These are phyloP conservation scores for Holothuria leucospilota DNA, from an alignment of 53 echinoderm and acorn worm genomes.

Conservation along the genomic window DNA sequence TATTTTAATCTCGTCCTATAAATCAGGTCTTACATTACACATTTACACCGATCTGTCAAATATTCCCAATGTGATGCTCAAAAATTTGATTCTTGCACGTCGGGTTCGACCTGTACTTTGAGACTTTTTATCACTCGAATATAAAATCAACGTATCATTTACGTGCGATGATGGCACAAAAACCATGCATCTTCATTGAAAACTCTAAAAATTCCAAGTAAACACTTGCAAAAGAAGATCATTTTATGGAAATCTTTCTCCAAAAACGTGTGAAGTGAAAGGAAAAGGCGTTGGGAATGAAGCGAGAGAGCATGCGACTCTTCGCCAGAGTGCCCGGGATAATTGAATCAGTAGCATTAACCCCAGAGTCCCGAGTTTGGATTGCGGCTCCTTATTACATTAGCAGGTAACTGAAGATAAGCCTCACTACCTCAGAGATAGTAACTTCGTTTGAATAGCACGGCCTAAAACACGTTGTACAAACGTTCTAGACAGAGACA, in stretches of 20 bases:
- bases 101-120: slow-evolving; percentile 11
- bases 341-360: slow-evolving; percentile 47
- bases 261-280: slow-evolving; percentile 42
- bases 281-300: background rate
- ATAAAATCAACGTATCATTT: slow-evolving; percentile 24
- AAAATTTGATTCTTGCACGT: background rate
- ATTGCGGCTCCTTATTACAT: slow-evolving; percentile 45
- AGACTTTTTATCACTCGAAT: background rate
- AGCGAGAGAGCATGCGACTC: slow-evolving; percentile 14
- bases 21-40: too few species aligned
- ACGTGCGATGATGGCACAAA: slow-evolving; percentile 8
- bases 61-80: too few species aligned
- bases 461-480: background rate
- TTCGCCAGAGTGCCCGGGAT: slow-evolving; percentile 18
- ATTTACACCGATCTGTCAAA: too few species aligned
- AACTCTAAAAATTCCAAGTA: background rate
- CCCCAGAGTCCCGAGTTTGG: slow-evolving; percentile 31
- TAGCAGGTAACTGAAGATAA: slow-evolving; percentile 35
- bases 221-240: slow-evolving; percentile 21
- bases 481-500: background rate
- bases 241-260: slow-evolving; percentile 45
- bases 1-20: too few species aligned
- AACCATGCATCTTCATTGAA: background rate
- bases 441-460: background rate
- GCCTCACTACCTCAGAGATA: too few species aligned